Evolutionary conservation across 2,113 vertebrate species (phyloP).

Genomic region (Trachemys scripta): DNA sequence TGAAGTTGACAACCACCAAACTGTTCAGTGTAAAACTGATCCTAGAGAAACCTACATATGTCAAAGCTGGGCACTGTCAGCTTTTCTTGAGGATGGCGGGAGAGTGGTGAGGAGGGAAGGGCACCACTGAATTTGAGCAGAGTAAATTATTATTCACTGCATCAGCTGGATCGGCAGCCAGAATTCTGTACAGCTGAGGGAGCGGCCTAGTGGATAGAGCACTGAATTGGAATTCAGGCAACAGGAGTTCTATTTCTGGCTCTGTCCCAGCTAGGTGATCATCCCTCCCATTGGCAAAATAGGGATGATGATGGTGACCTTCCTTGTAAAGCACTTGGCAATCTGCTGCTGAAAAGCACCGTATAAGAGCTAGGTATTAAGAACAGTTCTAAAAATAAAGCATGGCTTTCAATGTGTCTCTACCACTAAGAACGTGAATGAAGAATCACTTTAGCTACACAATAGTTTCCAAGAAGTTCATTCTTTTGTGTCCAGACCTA

Average conservation of each 20-base stretch:
- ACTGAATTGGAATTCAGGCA: background rate
- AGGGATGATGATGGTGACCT: background rate
- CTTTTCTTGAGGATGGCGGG: background rate
- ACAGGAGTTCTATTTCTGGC: background rate
- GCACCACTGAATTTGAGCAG: background rate
- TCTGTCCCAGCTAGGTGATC: background rate
- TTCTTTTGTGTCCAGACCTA: background rate
- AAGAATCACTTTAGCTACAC: conserved; percentile 27
- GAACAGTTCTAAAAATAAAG: background rate
- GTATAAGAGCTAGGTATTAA: background rate
- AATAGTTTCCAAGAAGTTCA: conserved; percentile 47
- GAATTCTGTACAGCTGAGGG: background rate
- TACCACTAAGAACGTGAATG: background rate
- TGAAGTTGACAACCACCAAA: background rate
- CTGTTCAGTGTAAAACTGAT: background rate
- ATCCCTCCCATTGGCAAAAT: background rate
- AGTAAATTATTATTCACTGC: background rate
- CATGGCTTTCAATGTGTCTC: conserved; percentile 37
- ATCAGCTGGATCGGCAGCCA: background rate
- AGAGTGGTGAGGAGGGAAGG: background rate
- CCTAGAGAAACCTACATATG: background rate
- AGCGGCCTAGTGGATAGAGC: background rate
- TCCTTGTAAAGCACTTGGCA: conserved; percentile 4
- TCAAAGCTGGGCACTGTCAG: background rate
- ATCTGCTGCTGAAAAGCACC: background rate